phyloP scores from a whole-genome alignment of 92 coral and sea anemone species.

The Plumapathes pennacea region DNA sequence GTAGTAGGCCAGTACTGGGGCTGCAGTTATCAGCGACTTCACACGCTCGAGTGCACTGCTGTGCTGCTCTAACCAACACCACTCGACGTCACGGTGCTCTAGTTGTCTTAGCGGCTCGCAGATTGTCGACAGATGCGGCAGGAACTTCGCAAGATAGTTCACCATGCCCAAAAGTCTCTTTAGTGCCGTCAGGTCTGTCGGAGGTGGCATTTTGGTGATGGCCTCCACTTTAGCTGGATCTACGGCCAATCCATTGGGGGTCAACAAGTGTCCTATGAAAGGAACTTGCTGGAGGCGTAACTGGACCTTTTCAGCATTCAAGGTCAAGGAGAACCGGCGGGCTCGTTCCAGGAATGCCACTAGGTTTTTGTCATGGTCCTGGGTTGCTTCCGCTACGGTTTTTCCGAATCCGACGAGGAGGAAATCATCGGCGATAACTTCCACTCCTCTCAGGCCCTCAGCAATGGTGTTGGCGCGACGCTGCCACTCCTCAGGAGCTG shows the following conservation, averaged over 20 bases:
- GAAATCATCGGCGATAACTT: constrained; percentile 15
- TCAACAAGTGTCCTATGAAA: constrained; percentile 27
- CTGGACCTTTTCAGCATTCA: constrained; percentile 8
- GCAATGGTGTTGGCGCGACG: neutral
- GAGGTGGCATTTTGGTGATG: constrained; percentile 7
- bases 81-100: constrained; percentile 3
- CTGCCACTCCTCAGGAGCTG: constrained; percentile 14
- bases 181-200: constrained; percentile 2
- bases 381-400: constrained; percentile 3
- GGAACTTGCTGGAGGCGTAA: constrained; percentile 5
- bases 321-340: constrained; percentile 4
- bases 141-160: constrained; percentile 23
- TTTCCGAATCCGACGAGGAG: constrained; percentile 18
- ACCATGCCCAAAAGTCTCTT: constrained; percentile 15
- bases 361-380: constrained; percentile 17
- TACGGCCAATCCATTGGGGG: constrained; percentile 13
- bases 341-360: constrained; percentile 7
- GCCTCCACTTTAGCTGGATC: constrained; percentile 35
- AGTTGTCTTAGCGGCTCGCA: constrained; percentile 13
- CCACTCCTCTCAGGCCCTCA: constrained; percentile 5
- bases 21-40: constrained; percentile 15
- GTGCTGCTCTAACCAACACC: constrained; percentile 3
- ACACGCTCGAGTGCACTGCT: constrained; percentile 17
- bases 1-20: constrained; percentile 30
- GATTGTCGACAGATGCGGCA: constrained; percentile 14